Conservation (phyloP, 2,797 vertebrate species). For the Melanotaenia pygmaea region DNA sequence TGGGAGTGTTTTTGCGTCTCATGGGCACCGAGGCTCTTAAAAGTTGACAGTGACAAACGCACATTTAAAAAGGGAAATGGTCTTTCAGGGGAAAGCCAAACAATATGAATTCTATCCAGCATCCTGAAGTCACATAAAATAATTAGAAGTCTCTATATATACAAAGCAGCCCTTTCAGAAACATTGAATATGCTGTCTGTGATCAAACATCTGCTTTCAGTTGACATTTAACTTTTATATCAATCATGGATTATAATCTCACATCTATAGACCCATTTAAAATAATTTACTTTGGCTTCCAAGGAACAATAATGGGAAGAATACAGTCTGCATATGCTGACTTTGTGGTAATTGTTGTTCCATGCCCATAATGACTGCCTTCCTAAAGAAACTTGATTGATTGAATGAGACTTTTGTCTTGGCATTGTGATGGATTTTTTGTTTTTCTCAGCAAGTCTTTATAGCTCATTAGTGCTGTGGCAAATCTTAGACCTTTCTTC, state of each 20-base stretch:
- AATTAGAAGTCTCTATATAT: conserved; percentile 18
- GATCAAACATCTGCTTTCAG: conserved; percentile 65
- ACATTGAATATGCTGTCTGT: background rate
- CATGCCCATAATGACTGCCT: conserved; percentile 31
- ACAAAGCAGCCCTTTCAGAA: conserved; percentile 31
- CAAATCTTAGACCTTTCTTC: conserved; percentile 48
- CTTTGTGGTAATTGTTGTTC: conserved; percentile 15
- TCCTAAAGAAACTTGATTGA: conserved; percentile 50
- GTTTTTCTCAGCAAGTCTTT: conserved; percentile 43
- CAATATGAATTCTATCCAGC: conserved; percentile 45
- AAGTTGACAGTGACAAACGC: conserved; percentile 48
- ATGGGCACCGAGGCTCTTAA: conserved; percentile 37
- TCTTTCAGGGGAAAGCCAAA: conserved; percentile 37
- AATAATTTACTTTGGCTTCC: conserved; percentile 60
- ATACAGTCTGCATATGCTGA: background rate
- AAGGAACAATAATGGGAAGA: conserved; percentile 13
- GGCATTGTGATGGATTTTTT: conserved; percentile 26
- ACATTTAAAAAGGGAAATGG: conserved; percentile 47
- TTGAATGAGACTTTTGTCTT: conserved; percentile 45
- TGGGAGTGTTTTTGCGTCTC: conserved; percentile 59
- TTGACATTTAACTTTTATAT: conserved; percentile 41
- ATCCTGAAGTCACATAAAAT: conserved; percentile 29
- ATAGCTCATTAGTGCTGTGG: conserved; percentile 54
- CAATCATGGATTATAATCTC: conserved; percentile 49
- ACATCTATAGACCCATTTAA: conserved; percentile 43